phyloP scores from a whole-genome alignment of 2,888 invertebrate species.

The Cerastis rubricosa region DNA sequence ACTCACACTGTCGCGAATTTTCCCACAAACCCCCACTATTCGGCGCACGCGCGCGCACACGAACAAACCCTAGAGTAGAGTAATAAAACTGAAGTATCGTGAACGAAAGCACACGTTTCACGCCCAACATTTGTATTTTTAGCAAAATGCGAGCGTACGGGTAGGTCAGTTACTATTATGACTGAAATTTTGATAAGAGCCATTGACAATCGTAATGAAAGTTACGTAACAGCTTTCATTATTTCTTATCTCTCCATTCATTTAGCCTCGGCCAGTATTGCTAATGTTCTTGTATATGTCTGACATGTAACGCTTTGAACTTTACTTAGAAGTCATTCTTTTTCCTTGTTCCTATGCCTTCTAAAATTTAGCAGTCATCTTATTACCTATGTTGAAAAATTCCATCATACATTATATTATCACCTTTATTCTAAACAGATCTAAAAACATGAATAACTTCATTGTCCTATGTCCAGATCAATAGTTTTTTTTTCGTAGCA shows the following conservation, averaged over 20 bases:
- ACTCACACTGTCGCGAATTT: slow-evolving; percentile 77
- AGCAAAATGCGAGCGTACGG: slow-evolving; percentile 84
- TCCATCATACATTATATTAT: slow-evolving; percentile 15
- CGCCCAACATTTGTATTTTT: slow-evolving; percentile 82
- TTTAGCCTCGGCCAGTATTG: slow-evolving; percentile 37
- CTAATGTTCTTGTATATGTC: slow-evolving; percentile 3
- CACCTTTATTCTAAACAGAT: slow-evolving; percentile 1
- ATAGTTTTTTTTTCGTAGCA: slow-evolving; percentile 27
- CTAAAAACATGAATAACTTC: slow-evolving; percentile 36
- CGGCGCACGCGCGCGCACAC: slow-evolving; percentile 70
- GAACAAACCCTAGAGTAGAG: slow-evolving; percentile 71
- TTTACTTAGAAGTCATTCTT: slow-evolving; percentile 3
- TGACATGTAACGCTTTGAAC: slow-evolving; percentile 8
- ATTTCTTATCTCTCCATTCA: slow-evolving; percentile 66
- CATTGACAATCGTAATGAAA: slow-evolving; percentile 70
- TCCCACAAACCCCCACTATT: slow-evolving; percentile 78
- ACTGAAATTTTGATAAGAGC: slow-evolving; percentile 81
- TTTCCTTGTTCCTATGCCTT: neutral
- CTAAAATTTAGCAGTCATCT: neutral
- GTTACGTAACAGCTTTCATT: slow-evolving; percentile 69
- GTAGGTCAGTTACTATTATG: slow-evolving; percentile 89
- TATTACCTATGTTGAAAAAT: slow-evolving; percentile 9
- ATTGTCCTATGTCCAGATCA: slow-evolving; percentile 7
- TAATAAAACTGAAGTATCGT: slow-evolving; percentile 80
- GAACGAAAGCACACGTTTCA: slow-evolving; percentile 86